Evolutionary conservation across 2,797 vertebrate species (phyloP).

Genomic region (Xyrichtys novacula): DNA sequence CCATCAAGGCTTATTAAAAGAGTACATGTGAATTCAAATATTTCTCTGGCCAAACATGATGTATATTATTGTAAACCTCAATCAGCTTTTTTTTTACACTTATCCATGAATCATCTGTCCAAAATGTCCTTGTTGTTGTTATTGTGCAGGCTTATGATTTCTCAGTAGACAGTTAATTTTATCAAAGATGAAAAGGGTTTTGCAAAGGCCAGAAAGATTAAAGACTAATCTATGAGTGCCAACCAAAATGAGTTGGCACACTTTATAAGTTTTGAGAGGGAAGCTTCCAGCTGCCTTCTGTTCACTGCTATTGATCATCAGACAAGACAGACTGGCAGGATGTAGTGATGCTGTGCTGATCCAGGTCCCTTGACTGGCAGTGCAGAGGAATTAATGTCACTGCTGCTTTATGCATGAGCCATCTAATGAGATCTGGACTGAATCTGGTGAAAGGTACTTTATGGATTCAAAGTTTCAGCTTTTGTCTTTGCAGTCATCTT

Average conservation of each 20-base stretch:
- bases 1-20: neutral
- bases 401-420: constrained; percentile 40
- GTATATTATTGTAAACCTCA: neutral
- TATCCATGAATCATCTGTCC: constrained; percentile 31
- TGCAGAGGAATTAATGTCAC: constrained; percentile 42
- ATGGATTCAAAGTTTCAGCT: constrained; percentile 18
- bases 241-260: constrained; percentile 67
- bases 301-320: constrained; percentile 69
- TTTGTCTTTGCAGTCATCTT: constrained; percentile 25
- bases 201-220: constrained; percentile 63
- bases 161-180: constrained; percentile 59
- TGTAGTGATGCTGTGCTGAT: constrained; percentile 37
- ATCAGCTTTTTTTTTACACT: constrained; percentile 7
- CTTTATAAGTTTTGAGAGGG: constrained; percentile 44
- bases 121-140: constrained; percentile 39
- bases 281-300: constrained; percentile 68
- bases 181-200: constrained; percentile 62
- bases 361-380: constrained; percentile 49
- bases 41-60: neutral
- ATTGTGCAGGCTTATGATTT: constrained; percentile 25
- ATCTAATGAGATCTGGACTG: constrained; percentile 63
- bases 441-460: constrained; percentile 11
- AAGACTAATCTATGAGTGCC: constrained; percentile 46
- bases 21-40: neutral
- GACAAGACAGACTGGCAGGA: constrained; percentile 67